These are phyloP conservation scores for Dasyurus viverrinus DNA, from an alignment of 2,113 vertebrate genomes.

Conservation along the genomic window DNA sequence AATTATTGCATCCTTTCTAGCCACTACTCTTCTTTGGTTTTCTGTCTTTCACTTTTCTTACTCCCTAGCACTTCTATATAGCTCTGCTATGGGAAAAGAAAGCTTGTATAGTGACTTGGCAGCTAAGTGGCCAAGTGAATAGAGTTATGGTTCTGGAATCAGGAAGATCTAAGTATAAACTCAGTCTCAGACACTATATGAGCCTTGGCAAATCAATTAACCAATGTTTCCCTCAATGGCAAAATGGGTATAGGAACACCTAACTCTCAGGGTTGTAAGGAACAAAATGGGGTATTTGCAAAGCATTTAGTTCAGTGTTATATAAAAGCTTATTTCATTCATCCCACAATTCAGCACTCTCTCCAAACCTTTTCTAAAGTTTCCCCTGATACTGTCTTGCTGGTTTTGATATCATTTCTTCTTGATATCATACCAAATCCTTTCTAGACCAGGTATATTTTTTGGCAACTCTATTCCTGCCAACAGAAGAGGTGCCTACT, in stretches of 20 bases:
- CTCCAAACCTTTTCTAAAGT: neutral
- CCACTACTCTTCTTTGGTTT: neutral
- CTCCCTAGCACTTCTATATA: neutral
- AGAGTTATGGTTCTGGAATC: neutral
- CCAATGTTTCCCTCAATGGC: neutral
- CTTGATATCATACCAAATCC: neutral
- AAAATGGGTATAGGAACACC: neutral
- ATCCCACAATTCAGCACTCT: neutral
- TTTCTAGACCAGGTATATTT: neutral
- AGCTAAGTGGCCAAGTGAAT: neutral
- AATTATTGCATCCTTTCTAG: neutral
- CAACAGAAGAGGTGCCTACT: neutral
- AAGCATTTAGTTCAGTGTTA: neutral
- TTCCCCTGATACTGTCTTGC: neutral
- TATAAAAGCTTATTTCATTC: neutral
- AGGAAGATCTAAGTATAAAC: neutral
- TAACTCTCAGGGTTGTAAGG: neutral
- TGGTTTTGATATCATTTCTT: neutral
- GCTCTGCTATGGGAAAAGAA: neutral
- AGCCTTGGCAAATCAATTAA: neutral
- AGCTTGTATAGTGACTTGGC: neutral
- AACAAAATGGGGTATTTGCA: neutral
- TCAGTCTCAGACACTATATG: neutral
- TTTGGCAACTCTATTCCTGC: neutral
- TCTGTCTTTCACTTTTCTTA: neutral